Base-by-base conservation (phyloP, 2,113 vertebrate species). In the Daboia siamensis region DNA sequence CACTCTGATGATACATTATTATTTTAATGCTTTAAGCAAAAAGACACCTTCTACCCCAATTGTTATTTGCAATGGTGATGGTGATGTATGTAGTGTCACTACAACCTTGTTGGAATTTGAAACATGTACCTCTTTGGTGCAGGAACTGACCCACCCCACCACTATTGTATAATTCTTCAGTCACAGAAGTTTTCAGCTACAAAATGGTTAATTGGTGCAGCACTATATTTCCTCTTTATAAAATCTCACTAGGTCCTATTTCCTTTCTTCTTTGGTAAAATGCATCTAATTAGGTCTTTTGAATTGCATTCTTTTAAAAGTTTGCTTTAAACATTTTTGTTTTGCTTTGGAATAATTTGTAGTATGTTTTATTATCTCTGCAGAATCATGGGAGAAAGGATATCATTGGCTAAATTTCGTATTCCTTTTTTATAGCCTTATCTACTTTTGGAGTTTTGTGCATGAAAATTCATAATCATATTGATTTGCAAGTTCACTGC, bases 181-280 rank as follows among this genome's bases (percentile, higher is more conserved):
- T 26, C 7, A 11, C 55, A 90, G 92, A 93, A 93, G 92, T 93
- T 93, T 90, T 57, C 80, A 59, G 24, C 52, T 48, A 84, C 88
- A 54, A 90, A 90, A 90, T 54, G 46, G 80, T 48, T 84, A 90
- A 26, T 9, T 21, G 56, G 64, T 90, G 88, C 88, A 93, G 55
- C 23, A 39, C n/a, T 29, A 20, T 84, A 26, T 84, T 90, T 80
- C 8, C 29, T 64, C 29, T 24, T 52, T 23, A 64, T 29, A 46
- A 33, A 80, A 57, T 48, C 39, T 23, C 23, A 33, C 33, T 1
- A 84, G 52, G 15, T 92, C 29, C n/a, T 1, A 29, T 55, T 69
- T 29, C n/a, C 86, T 11, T 39, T 51, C 24, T 61, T 61, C 26
- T 86, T 26, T 80, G 57, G 91, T 3, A 87, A 86, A 80, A 88